Percentiles rank a stretch among this genome's conserved stretches.
Evolutionary conservation across 2,888 invertebrate genomes (phyloP).

Genomic region (Drosophila paracracens): DNA sequence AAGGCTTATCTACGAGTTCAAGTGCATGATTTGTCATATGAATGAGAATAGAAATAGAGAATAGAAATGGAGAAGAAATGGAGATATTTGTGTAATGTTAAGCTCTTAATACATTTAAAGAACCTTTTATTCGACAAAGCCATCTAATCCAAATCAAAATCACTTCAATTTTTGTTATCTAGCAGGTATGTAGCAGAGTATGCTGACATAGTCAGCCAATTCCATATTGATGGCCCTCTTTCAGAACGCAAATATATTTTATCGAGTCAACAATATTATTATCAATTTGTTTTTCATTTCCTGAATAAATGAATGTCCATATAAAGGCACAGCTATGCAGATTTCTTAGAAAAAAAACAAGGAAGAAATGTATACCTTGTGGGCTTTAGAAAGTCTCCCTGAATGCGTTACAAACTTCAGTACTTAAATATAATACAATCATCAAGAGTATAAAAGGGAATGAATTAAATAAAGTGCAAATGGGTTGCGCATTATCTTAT

Average conservation of each 20-base stretch:
- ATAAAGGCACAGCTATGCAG: not conserved
- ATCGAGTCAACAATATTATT: not conserved
- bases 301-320: not conserved
- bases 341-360: not conserved
- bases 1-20: conserved; percentile 9
- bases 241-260: not conserved
- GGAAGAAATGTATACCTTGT: not conserved
- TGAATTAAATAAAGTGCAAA: conserved; percentile 18
- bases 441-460: not conserved
- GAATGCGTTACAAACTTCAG: not conserved
- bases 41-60: not conserved
- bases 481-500: conserved; percentile 16
- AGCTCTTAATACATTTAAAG: not conserved
- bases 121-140: not conserved
- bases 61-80: not conserved
- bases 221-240: not conserved
- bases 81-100: not conserved
- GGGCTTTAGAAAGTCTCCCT: accelerated
- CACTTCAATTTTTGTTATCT: not conserved
- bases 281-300: not conserved
- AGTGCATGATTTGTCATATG: conserved; percentile 1
- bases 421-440: not conserved
- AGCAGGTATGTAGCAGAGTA: not conserved
- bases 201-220: not conserved
- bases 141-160: not conserved